Evolutionary conservation across 2,113 vertebrate species (phyloP).

Genomic region (Gopherus evgoodei): DNA sequence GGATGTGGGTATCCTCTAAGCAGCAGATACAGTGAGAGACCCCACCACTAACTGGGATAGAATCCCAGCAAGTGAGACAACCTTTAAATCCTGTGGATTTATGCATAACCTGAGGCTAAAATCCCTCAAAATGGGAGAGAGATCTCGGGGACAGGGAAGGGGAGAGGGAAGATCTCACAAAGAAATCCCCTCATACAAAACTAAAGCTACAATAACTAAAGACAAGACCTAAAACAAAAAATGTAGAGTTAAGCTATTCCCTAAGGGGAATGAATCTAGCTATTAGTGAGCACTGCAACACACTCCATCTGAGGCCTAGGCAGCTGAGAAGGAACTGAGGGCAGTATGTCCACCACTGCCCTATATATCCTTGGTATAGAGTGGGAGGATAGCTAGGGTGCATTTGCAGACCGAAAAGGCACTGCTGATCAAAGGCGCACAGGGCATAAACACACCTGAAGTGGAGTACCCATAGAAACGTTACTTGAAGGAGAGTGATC

Average conservation of each 20-base stretch:
- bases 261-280: background rate
- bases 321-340: background rate
- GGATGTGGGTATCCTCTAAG: too few relatives aligned
- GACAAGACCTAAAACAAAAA: background rate
- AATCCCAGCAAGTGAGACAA: too few relatives aligned
- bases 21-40: too few relatives aligned
- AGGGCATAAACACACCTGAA: background rate
- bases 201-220: too few relatives aligned
- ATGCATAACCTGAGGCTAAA: too few relatives aligned
- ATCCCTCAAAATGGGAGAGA: too few relatives aligned
- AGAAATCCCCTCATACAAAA: too few relatives aligned
- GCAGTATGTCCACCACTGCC: background rate
- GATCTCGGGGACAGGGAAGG: too few relatives aligned
- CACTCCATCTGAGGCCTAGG: background rate
- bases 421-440: too few relatives aligned
- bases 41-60: too few relatives aligned
- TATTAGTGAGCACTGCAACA: background rate
- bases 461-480: background rate
- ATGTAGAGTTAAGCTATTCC: background rate
- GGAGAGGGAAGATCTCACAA: too few relatives aligned
- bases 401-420: background rate
- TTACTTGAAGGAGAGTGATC: slow-evolving; percentile 1
- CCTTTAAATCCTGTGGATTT: too few relatives aligned
- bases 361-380: background rate
- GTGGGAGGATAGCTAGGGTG: background rate